These are phyloP conservation scores for Melopsittacus undulatus DNA, from an alignment of 2,797 vertebrate genomes.

Conservation along the genomic window DNA sequence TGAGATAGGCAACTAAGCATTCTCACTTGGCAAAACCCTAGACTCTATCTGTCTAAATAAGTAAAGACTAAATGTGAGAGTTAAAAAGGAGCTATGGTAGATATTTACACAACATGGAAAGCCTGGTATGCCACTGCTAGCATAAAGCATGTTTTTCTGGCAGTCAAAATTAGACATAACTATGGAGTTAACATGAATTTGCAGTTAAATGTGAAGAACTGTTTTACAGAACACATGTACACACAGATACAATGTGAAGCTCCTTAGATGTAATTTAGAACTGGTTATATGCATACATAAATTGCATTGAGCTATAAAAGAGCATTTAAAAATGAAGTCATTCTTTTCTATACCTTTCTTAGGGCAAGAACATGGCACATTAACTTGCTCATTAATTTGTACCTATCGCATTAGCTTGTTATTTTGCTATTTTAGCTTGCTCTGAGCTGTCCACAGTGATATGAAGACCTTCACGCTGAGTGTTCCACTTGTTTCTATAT, in stretches of 20 bases:
- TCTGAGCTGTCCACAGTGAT: neutral
- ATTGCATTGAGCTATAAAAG: neutral
- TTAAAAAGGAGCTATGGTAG: neutral
- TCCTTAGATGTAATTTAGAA: neutral
- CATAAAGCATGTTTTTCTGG: neutral
- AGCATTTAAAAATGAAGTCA: rapidly evolving
- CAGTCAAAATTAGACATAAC: neutral
- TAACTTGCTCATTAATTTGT: neutral
- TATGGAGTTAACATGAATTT: neutral
- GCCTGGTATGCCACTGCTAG: neutral
- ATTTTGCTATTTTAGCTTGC: neutral
- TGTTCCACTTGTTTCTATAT: neutral
- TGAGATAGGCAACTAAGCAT: neutral
- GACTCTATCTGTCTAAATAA: slow-evolving; percentile 11
- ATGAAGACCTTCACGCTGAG: neutral
- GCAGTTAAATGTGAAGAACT: neutral
- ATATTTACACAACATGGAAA: neutral
- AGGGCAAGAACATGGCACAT: neutral
- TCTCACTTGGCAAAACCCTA: neutral
- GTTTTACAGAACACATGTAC: neutral
- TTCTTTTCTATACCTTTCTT: neutral
- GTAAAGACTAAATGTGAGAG: neutral
- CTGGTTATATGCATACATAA: neutral
- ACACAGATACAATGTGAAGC: neutral
- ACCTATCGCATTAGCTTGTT: neutral